These are phyloP conservation scores for Bombus turneri DNA, from an alignment of 1,140 invertebrate species.

Conservation along the genomic window DNA sequence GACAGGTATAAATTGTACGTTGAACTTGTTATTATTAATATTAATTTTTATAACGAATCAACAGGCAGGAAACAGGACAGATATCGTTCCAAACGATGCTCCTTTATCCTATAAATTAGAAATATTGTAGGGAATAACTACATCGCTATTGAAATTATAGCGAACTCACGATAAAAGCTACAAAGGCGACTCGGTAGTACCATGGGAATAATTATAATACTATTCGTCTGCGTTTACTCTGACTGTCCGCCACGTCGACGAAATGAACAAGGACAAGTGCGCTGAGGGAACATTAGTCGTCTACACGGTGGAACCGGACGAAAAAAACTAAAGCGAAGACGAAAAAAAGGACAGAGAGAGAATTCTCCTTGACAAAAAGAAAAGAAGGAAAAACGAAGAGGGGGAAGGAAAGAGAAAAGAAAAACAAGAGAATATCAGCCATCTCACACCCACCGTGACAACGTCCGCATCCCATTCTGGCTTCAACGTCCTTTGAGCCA, in stretches of 20 bases:
- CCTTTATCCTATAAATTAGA: neutral
- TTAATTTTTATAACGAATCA: neutral
- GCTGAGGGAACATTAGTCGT: slow-evolving; percentile 18
- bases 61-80: neutral
- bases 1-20: neutral
- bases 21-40: neutral
- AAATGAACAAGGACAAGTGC: slow-evolving; percentile 34
- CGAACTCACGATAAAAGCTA: neutral
- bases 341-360: slow-evolving; percentile 12
- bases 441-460: slow-evolving; percentile 65
- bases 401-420: slow-evolving; percentile 10
- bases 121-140: neutral
- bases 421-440: slow-evolving; percentile 66
- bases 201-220: slow-evolving; percentile 33
- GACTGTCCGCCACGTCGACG: neutral
- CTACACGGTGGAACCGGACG: neutral
- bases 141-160: slow-evolving; percentile 22
- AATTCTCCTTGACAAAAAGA: slow-evolving; percentile 21
- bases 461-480: slow-evolving; percentile 63
- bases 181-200: too few species aligned
- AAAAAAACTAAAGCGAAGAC: slow-evolving; percentile 23
- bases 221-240: slow-evolving; percentile 17
- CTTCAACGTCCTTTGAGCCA: slow-evolving; percentile 68
- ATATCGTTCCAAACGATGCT: neutral
- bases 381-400: slow-evolving; percentile 2